Base-by-base conservation (phyloP, 2,888 invertebrate genomes). In the Nephrotoma appendiculata region DNA sequence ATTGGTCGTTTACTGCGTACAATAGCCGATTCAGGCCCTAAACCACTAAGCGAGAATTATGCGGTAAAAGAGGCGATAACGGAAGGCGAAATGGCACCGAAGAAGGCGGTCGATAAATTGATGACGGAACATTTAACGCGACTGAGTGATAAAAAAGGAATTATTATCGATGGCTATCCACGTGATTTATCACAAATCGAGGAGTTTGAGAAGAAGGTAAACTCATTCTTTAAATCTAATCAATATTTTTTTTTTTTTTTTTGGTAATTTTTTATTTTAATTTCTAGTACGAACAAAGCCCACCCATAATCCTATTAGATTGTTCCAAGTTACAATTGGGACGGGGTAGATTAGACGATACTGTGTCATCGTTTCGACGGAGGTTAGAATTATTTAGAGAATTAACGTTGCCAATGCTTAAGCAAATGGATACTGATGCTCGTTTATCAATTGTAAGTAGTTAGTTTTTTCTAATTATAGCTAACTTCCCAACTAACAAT, bases 101-200 rank as follows among this genome's bases (percentile, higher is more conserved):
- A 95, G 90, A 96, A 97, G 44, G 93, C 96, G 57, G 95, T 98
- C 1, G 93, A 96, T 90, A 94, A 94, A 88, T 92, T 98, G 83
- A 93, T 99, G 86, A 95, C 96, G 87, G 93, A 92, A 1, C 95
- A 96, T 43, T 93, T 96, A 88, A 90, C 89, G 0, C 94, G 94
- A 71, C 92, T 94, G 87, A 92, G 92, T 57, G 94, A 94, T 6
- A 94, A 94, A 41, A 93, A 93, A 87, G 98, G 98, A 4, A 95
- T 98, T 87, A 94, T 99, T 87, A 94, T 99, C 87, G 99, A 99
- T 89, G 99, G 99, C 0, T 99, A 96, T 91, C 99, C 99, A 0
- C 93, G 99, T 87, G 98, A 98, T 89, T 92, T 98, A 90, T 94
- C 95, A 86, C 99, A 99, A 92, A 96, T 97, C 88, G 94, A 95